Conservation (phyloP, 2,113 vertebrate genomes). For the Eleginops maclovinus region DNA sequence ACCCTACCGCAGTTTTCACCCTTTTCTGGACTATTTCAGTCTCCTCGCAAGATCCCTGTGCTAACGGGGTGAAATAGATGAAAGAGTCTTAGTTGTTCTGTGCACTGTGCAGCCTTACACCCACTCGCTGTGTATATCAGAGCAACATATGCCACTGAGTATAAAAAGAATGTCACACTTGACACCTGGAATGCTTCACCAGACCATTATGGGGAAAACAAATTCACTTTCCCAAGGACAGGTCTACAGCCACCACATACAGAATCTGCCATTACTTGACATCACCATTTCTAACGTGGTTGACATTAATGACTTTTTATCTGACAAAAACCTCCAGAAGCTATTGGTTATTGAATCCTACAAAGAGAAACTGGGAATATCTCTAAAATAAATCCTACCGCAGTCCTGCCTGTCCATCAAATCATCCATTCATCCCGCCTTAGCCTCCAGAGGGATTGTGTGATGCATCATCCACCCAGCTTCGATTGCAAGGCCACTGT, state of each 20-base stretch:
- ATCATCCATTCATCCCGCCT: neutral
- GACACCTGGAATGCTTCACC: conserved; percentile 26
- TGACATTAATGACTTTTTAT: conserved; percentile 3
- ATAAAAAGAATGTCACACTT: conserved; percentile 17
- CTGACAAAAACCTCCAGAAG: neutral
- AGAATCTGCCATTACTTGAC: conserved; percentile 4
- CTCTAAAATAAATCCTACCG: conserved; percentile 1
- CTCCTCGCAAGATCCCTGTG: conserved; percentile 6
- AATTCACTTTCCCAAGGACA: conserved; percentile 1
- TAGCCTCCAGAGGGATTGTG: neutral
- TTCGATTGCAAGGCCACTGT: conserved; percentile 23
- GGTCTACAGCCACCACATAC: conserved; percentile 10
- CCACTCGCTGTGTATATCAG: conserved; percentile 18
- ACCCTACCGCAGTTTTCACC: neutral
- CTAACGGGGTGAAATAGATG: conserved; percentile 19
- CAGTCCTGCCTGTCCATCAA: neutral
- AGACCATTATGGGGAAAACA: neutral
- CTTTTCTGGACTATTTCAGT: conserved; percentile 23
- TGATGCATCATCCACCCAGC: conserved; percentile 32
- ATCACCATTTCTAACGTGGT: neutral
- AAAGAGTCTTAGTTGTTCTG: conserved; percentile 36
- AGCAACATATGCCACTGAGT: conserved; percentile 30
- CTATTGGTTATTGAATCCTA: neutral
- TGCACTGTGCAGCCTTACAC: conserved; percentile 17
- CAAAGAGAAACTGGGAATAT: neutral